Conservation (phyloP, 2,797 vertebrate genomes). For the Rhabdophis nuchalis region DNA sequence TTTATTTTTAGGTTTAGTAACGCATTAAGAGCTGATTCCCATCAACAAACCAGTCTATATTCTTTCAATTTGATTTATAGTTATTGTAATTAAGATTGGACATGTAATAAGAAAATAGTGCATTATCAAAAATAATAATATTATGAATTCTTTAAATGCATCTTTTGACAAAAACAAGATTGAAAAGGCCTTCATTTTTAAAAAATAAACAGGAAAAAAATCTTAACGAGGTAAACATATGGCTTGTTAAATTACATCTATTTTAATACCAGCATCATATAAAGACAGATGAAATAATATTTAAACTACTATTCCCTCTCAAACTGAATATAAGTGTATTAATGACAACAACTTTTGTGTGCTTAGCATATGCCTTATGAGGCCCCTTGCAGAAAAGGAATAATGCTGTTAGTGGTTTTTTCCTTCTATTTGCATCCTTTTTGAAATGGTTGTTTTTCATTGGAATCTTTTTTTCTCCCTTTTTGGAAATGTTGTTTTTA, state of each 20-base stretch:
- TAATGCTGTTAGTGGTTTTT: neutral
- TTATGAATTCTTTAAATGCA: neutral
- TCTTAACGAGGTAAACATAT: conserved; percentile 10
- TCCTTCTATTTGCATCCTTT: neutral
- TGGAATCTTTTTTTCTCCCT: neutral
- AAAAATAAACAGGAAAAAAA: neutral
- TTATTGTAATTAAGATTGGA: neutral
- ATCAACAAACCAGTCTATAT: neutral
- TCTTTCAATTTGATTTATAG: neutral
- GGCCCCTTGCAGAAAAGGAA: neutral
- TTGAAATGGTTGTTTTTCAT: neutral
- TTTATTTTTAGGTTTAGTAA: neutral
- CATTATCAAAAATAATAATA: neutral
- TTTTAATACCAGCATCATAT: neutral
- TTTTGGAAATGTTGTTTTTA: neutral
- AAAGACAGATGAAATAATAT: neutral
- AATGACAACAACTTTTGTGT: neutral
- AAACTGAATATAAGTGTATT: neutral
- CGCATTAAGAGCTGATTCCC: neutral
- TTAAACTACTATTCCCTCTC: neutral
- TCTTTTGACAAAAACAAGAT: neutral
- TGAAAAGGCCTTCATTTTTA: neutral
- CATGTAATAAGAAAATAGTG: neutral
- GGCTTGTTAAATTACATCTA: neutral
- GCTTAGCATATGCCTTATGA: neutral